These are phyloP conservation scores for Takifugu flavidus DNA, from an alignment of 2,113 vertebrate genomes.

Conservation along the genomic window DNA sequence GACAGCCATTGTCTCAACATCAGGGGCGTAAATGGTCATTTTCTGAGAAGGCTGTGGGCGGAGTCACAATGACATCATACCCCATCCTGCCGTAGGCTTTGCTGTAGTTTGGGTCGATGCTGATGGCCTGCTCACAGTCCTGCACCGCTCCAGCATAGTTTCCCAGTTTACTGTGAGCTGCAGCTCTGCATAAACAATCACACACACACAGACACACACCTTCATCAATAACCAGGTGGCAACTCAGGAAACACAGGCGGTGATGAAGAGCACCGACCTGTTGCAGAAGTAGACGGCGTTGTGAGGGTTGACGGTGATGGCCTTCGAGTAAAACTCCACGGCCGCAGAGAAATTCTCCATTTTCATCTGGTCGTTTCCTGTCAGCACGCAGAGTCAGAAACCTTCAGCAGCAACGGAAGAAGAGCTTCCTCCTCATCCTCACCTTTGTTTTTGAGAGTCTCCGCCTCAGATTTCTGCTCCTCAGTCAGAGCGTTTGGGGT, in stretches of 20 bases:
- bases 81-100: constrained; percentile 98
- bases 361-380: constrained; percentile 98
- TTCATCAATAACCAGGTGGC: not conserved
- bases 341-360: constrained; percentile 89
- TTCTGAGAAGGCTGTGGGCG: too few relatives aligned
- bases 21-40: too few relatives aligned
- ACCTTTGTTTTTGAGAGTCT: constrained; percentile 92
- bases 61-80: constrained; percentile 57
- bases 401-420: not conserved
- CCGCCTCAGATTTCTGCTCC: constrained; percentile 85
- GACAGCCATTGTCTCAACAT: too few relatives aligned
- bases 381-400: not conserved
- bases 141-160: constrained; percentile 91
- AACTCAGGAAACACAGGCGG: not conserved
- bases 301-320: constrained; percentile 87
- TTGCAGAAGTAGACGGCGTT: constrained; percentile 98
- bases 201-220: constrained; percentile 7
- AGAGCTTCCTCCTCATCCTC: not conserved
- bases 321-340: constrained; percentile 88
- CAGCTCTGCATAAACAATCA: constrained; percentile 77
- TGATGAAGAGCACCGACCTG: constrained; percentile 74
- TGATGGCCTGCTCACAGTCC: constrained; percentile 92
- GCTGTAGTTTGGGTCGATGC: constrained; percentile 93
- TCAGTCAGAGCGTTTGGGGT: constrained; percentile 69
- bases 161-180: constrained; percentile 92